Base-by-base conservation (phyloP, 2,113 vertebrate genomes). In the Epinephelus moara region DNA sequence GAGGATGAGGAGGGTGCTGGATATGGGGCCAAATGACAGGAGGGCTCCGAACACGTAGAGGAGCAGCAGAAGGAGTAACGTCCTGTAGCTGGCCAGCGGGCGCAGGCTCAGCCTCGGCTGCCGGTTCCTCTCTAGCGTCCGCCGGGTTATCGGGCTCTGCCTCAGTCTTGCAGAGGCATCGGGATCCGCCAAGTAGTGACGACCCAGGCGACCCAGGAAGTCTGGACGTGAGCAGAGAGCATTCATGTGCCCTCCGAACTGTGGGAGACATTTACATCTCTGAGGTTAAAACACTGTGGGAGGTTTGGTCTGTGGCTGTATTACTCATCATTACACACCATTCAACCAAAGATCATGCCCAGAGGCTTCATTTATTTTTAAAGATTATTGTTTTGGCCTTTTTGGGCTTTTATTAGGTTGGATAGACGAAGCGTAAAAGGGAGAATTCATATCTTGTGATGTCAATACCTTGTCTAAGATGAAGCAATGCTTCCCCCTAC, bases 61-160 rank as follows among this genome's bases (percentile, higher is more conserved):
- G 60, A 97, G 72, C 60, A 97, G 71, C 66, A 98, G 80, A 0
- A 94, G 88, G 61, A 96, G 19, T 0, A 99, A 91, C 0, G 95
- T 97, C 75, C 95, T 92, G 94, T 98, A 99, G 94, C 96, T 99
- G 75, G 96, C 98, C 91, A 99, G 95, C 53, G 93, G 94, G 0
- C 98, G 96, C 71, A 99, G 95, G 77, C 97, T 98, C 75, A 99
- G 93, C 19, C 97, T 86, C 0, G 97, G 96, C 0, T 69, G 92
- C 0, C 75, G 80, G 0, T 9, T 76, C 47, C 61, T 10, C n/a
- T 85, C 91, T 2, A 57, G 21, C 0, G 4, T 0, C 6, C 49
- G 84, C 25, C 73, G 88, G 0, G 78, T 72, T 21, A 71, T 0
- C 0, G 97, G 97, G 75, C 96, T 97, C 2, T 72, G 94, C 78